Conservation (phyloP, 2,888 invertebrate genomes). For the Herminia tarsipennalis region DNA sequence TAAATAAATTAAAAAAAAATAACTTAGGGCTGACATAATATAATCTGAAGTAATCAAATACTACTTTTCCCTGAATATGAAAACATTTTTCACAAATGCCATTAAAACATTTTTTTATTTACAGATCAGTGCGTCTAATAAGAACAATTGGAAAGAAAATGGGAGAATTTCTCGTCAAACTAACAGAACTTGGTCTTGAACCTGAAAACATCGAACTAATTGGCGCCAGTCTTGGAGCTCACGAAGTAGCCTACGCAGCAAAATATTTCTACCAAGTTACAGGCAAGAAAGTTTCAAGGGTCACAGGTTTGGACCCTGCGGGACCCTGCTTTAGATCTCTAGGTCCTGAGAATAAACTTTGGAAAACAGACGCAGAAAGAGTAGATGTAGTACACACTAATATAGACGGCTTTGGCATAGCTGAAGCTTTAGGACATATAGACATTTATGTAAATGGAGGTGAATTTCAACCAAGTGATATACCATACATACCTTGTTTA, state of each 20-base stretch:
- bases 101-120: constrained; percentile 29
- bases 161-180: constrained; percentile 67
- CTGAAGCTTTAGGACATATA: constrained; percentile 69
- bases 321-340: constrained; percentile 74
- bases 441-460: constrained; percentile 78
- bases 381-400: constrained; percentile 76
- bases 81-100: not conserved
- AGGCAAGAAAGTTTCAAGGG: constrained; percentile 64
- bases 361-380: constrained; percentile 56
- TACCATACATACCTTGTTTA: constrained; percentile 70
- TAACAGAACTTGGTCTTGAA: constrained; percentile 59
- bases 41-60: no score
- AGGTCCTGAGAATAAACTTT: constrained; percentile 54
- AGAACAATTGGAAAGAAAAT: constrained; percentile 65
- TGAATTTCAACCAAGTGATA: constrained; percentile 73
- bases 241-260: constrained; percentile 64
- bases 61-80: no score
- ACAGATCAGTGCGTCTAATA: constrained; percentile 70
- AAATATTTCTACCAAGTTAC: constrained; percentile 67
- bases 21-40: no score
- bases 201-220: constrained; percentile 68
- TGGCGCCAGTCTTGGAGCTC: constrained; percentile 73
- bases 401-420: constrained; percentile 79
- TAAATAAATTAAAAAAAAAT: no score
- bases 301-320: constrained; percentile 76